Evolutionary conservation across 1,140 invertebrate genomes (phyloP).

Genomic region (Pachyrhynchus sulphureomaculatus): DNA sequence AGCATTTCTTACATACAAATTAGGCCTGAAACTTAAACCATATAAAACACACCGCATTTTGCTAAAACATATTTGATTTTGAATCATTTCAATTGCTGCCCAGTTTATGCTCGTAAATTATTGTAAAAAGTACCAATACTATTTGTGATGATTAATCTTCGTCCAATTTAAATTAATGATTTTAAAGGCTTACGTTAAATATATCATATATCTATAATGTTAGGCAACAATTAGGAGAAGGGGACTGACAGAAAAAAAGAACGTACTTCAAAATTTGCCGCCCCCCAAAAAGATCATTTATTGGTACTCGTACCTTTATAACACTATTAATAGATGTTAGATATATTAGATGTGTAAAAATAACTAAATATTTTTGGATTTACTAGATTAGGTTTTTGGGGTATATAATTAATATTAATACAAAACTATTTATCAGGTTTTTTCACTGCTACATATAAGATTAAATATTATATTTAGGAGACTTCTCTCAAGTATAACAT

Average conservation of each 20-base stretch:
- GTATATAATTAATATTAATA: slow-evolving; percentile 31
- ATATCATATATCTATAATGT: no score
- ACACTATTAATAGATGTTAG: slow-evolving; percentile 40
- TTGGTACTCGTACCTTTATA: slow-evolving; percentile 42
- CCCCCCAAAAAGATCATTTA: slow-evolving; percentile 26
- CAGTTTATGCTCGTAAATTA: no score
- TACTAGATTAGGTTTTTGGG: slow-evolving; percentile 46
- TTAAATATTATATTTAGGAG: neutral
- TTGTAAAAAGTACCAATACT: no score
- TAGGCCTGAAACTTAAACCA: no score
- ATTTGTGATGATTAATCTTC: neutral
- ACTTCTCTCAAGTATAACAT: slow-evolving; percentile 10
- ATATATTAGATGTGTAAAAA: slow-evolving; percentile 48
- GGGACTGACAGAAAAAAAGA: neutral
- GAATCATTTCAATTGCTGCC: no score
- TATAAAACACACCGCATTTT: no score
- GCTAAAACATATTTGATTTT: no score
- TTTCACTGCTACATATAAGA: slow-evolving; percentile 28
- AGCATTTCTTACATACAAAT: no score
- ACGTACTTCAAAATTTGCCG: slow-evolving; percentile 11
- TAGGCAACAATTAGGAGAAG: no score
- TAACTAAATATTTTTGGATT: slow-evolving; percentile 51
- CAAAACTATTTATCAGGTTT: slow-evolving; percentile 44
- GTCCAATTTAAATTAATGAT: no score
- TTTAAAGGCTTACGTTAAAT: no score